Conservation (phyloP, 53 echinoderm and acorn worm genomes). For the Echinarachnius parma region DNA sequence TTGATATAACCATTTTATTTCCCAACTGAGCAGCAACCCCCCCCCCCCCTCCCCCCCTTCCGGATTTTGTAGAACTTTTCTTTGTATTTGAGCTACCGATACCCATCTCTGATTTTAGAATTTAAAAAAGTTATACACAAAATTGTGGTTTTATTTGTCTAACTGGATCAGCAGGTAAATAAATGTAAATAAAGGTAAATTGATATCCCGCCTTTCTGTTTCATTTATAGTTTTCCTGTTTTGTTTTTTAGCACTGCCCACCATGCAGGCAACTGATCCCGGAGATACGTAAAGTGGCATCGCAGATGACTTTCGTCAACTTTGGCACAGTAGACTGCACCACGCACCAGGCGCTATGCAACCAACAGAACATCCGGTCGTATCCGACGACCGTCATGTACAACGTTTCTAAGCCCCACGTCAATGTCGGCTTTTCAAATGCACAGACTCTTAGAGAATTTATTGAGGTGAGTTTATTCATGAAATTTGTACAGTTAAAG, state of each 20-base stretch:
- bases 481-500: too few relatives aligned
- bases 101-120: too few relatives aligned
- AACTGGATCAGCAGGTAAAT: too few relatives aligned
- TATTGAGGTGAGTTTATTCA: slow-evolving; percentile 82
- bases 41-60: too few relatives aligned
- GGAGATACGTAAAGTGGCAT: slow-evolving; percentile 78
- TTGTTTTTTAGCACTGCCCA: slow-evolving; percentile 69
- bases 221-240: neutral
- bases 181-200: too few relatives aligned
- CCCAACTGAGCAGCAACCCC: too few relatives aligned
- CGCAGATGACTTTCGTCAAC: slow-evolving; percentile 54
- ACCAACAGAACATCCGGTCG: slow-evolving; percentile 78
- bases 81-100: too few relatives aligned
- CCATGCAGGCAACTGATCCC: slow-evolving; percentile 85
- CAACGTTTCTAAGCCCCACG: slow-evolving; percentile 80
- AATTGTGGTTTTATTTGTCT: too few relatives aligned
- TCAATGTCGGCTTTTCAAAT: slow-evolving; percentile 59
- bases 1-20: too few relatives aligned
- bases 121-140: too few relatives aligned
- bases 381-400: slow-evolving; percentile 91
- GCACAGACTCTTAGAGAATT: slow-evolving; percentile 64
- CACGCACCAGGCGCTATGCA: slow-evolving; percentile 69
- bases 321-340: slow-evolving; percentile 99
- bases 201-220: too few relatives aligned
- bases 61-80: too few relatives aligned